Conservation (phyloP, 2,113 vertebrate species). For the Indri indri region DNA sequence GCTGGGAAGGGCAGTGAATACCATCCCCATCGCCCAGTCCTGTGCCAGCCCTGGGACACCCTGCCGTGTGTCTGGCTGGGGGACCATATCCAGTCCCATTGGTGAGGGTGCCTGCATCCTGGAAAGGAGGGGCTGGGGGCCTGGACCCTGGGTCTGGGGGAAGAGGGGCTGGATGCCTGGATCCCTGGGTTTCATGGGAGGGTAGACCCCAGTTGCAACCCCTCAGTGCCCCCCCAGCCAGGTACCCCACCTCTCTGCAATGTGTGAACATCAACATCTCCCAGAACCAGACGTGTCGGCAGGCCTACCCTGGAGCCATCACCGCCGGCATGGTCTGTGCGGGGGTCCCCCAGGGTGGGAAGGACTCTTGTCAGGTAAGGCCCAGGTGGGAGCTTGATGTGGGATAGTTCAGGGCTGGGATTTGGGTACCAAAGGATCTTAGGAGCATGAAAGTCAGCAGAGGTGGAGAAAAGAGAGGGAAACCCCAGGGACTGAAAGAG, state of each 20-base stretch:
- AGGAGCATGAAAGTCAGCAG: not conserved
- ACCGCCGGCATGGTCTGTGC: conserved; percentile 64
- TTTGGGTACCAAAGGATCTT: not conserved
- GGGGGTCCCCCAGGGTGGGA: conserved; percentile 37
- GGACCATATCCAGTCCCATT: conserved; percentile 68
- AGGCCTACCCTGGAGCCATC: conserved; percentile 23
- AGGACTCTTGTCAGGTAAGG: conserved; percentile 77
- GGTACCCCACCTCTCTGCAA: conserved; percentile 63
- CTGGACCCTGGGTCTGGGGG: not conserved
- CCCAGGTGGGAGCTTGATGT: not conserved
- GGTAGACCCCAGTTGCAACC: not conserved
- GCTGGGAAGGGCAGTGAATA: conserved; percentile 81
- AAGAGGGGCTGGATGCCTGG: fast-evolving
- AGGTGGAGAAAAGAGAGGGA: too few relatives aligned
- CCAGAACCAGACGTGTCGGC: not conserved
- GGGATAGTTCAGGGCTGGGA: too few relatives aligned
- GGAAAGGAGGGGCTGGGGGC: not conserved
- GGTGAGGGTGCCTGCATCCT: conserved; percentile 16
- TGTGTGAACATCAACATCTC: conserved; percentile 61
- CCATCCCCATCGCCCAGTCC: conserved; percentile 82
- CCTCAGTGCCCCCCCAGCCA: not conserved
- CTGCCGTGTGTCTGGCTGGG: conserved; percentile 88
- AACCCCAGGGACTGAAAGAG: not conserved
- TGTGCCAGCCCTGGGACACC: conserved; percentile 81
- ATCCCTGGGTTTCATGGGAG: fast-evolving